These are phyloP conservation scores for Arnoldichthys spilopterus DNA, from an alignment of 2,797 vertebrate genomes.

Conservation along the genomic window DNA sequence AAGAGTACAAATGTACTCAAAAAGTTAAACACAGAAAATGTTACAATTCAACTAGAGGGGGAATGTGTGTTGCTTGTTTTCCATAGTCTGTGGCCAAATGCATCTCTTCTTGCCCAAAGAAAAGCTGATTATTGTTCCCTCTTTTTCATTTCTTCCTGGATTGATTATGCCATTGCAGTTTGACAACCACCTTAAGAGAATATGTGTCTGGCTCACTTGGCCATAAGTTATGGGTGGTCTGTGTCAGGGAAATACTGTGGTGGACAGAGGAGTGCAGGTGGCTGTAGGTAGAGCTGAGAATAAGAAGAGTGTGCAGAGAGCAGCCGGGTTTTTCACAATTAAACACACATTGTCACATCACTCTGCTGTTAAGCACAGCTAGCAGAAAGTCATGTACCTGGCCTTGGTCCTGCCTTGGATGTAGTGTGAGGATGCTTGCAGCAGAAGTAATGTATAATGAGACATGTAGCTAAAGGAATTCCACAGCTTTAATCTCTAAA, in stretches of 20 bases:
- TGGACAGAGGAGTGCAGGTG: slow-evolving; percentile 69
- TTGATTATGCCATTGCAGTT: slow-evolving; percentile 32
- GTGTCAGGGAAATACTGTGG: slow-evolving; percentile 29
- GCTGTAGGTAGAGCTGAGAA: slow-evolving; percentile 63
- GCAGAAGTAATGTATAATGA: not conserved
- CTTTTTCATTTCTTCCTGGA: slow-evolving; percentile 40
- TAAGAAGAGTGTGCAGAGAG: slow-evolving; percentile 57
- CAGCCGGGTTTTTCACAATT: slow-evolving; percentile 47
- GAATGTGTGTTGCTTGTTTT: slow-evolving; percentile 34
- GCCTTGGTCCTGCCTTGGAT: slow-evolving; percentile 44
- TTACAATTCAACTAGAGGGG: slow-evolving; percentile 5
- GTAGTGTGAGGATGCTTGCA: not conserved
- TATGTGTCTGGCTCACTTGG: slow-evolving; percentile 51
- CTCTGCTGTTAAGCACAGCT: slow-evolving; percentile 36
- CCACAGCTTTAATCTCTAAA: not conserved
- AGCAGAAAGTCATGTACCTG: slow-evolving; percentile 33
- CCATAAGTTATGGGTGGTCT: slow-evolving; percentile 25
- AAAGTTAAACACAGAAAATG: slow-evolving; percentile 1
- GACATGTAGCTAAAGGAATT: not conserved
- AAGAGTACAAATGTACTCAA: slow-evolving; percentile 15
- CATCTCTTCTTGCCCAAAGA: slow-evolving; percentile 18
- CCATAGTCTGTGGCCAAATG: slow-evolving; percentile 20
- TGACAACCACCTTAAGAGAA: slow-evolving; percentile 45
- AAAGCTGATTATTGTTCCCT: slow-evolving; percentile 28
- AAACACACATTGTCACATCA: slow-evolving; percentile 57